Percentiles rank a stretch among this genome's conserved stretches.
Evolutionary conservation across 2,113 vertebrate species (phyloP).

Genomic region (Oryctolagus cuniculus): mOryCun1.1 NC_091435.1:47382501-47383000

Average conservation of each 20-base stretch:
- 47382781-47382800: neutral
- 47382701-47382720: neutral
- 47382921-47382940: too few relatives aligned
- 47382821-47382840: neutral
- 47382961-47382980: too few relatives aligned
- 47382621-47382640: neutral
- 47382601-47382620: neutral
- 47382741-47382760: neutral
- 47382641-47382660: conserved; percentile 1
- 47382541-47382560: neutral
- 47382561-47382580: neutral
- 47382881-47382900: too few relatives aligned
- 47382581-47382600: neutral
- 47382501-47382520: neutral
- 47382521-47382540: neutral
- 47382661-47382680: neutral
- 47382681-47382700: neutral
- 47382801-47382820: neutral
- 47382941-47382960: too few relatives aligned
- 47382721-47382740: neutral
- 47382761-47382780: neutral
- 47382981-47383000: too few relatives aligned
- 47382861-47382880: neutral
- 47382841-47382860: neutral
- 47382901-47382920: too few relatives aligned